These are phyloP conservation scores for Agonopterix heracliana DNA, from an alignment of 2,888 invertebrate genomes.

Conservation along the genomic window DNA sequence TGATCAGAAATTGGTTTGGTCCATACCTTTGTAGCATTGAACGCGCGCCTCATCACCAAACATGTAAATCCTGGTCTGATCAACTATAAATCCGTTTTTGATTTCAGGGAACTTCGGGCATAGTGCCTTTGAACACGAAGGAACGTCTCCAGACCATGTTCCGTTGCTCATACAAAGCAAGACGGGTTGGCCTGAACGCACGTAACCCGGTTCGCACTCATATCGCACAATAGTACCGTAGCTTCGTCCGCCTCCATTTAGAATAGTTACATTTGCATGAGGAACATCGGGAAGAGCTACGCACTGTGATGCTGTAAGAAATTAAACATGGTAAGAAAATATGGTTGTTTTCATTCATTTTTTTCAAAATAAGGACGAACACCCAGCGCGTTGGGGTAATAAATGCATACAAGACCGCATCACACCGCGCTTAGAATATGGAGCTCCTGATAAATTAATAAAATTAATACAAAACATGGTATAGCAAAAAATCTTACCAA, in stretches of 20 bases:
- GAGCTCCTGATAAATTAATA: too few species aligned
- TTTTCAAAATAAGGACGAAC: background rate
- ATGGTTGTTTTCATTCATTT: background rate
- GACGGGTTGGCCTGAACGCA: constrained; percentile 91
- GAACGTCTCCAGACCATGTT: constrained; percentile 95
- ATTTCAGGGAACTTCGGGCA: constrained; percentile 87
- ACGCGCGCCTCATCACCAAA: constrained; percentile 94
- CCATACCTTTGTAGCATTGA: constrained; percentile 85
- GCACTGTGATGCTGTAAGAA: constrained; percentile 88
- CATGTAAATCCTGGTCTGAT: constrained; percentile 84
- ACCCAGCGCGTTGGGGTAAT: background rate
- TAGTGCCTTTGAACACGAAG: constrained; percentile 86
- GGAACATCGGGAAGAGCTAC: constrained; percentile 90
- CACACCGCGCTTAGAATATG: too few species aligned
- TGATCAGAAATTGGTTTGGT: background rate
- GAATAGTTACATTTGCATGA: constrained; percentile 89
- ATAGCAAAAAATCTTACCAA: constrained; percentile 71
- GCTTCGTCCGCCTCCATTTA: constrained; percentile 93
- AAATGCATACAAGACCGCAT: background rate
- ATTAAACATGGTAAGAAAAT: background rate
- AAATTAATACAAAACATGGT: background rate
- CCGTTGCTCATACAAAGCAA: constrained; percentile 96
- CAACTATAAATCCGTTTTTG: constrained; percentile 91
- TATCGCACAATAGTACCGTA: constrained; percentile 95
- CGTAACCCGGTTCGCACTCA: constrained; percentile 94